Evolutionary conservation across 2,797 vertebrate genomes (phyloP).

Genomic region (Pampus argenteus): DNA sequence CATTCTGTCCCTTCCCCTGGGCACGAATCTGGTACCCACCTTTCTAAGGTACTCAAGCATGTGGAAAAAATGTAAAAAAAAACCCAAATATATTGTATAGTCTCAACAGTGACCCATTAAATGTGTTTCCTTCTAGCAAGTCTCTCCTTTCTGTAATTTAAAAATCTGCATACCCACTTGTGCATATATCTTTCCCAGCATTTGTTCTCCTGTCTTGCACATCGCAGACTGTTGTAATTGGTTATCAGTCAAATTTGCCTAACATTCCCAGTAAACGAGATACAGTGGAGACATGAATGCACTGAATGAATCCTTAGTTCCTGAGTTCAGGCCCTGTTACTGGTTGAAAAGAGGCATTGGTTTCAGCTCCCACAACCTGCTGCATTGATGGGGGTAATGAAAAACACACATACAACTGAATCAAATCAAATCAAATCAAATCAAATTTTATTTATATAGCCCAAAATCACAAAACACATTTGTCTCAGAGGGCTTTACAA

Average conservation of each 20-base stretch:
- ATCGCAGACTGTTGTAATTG: background rate
- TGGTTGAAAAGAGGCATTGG: background rate
- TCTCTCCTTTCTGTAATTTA: background rate
- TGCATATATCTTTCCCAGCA: background rate
- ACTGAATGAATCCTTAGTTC: background rate
- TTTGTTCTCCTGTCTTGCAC: background rate
- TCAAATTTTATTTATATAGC: no score
- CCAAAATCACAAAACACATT: no score
- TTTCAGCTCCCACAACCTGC: conserved; percentile 38
- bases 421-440: no score
- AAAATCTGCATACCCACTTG: background rate
- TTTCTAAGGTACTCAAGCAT: background rate
- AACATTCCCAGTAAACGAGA: background rate
- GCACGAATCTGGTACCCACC: conserved; percentile 10
- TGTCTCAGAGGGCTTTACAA: no score
- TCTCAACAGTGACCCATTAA: background rate
- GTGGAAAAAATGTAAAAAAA: conserved; percentile 1
- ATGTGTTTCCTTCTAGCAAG: background rate
- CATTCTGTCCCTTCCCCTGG: conserved; percentile 22
- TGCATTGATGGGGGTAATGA: conserved; percentile 40
- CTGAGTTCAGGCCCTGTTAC: background rate
- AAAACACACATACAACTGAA: conserved; percentile 31
- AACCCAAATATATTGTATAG: background rate
- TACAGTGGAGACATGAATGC: background rate
- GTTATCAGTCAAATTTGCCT: background rate